Base-by-base conservation (phyloP, 2,113 vertebrate genomes). In the Heterochromis multidens region DNA sequence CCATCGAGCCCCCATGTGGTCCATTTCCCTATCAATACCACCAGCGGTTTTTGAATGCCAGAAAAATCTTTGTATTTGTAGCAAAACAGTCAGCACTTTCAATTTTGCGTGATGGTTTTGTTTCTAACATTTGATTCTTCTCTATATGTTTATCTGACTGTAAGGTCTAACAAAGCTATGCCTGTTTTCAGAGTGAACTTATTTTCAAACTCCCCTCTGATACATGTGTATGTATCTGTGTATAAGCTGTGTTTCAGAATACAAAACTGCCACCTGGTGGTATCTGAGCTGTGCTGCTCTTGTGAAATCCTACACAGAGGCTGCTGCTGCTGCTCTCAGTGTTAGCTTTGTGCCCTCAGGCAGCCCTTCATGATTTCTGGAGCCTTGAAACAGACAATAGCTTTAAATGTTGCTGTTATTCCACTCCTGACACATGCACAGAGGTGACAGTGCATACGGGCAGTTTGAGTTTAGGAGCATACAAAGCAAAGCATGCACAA, bases 251-350 rank as follows among this genome's bases (percentile, higher is more conserved):
- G 57, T 90, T 93, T 86, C 23, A 81, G 77, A 85, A 81, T 86
- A 79, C 80, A 90, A 94, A 87, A 81, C 92, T 95, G 94, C 94
- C 95, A 88, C 86, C 95, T 94, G 88, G 93, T 96, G 95, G 95
- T 57, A 1, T 65, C 31, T 67, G 11, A 77, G 81, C 61, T 76
- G 76, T 13, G 52, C 60, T 90, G 79, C 87, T 54, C 52, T 54
- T 46, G 11, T 80, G 56, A 33, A 81, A 57, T 19, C 81, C 46
- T 17, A 1, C 59, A 59, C 2, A 0, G 13, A 78, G 19, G 31
- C 43, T 79, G 60, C n/a, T 52, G 37, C 23, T 83, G 25, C 67
- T 82, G 31, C 27, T 52, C 46, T 56, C 49, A 58, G 11, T 19
- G 2, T 10, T 3, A 43, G 31, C 11, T 9, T 49, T 29, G 77